These are phyloP conservation scores for Columba janthina DNA, from an alignment of 2,113 vertebrate genomes.

Conservation along the genomic window DNA sequence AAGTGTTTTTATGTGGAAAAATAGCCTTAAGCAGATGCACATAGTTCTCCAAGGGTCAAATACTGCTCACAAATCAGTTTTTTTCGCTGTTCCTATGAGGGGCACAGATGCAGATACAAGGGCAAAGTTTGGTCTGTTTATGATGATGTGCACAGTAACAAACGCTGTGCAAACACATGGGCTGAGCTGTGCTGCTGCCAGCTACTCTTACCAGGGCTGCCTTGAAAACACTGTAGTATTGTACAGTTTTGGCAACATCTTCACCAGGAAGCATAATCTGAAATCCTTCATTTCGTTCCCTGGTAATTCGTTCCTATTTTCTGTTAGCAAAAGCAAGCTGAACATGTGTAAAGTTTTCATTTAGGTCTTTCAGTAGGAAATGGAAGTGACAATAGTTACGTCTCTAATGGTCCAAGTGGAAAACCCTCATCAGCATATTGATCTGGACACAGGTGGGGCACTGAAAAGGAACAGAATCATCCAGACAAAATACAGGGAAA, in stretches of 20 bases:
- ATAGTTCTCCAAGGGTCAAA: not conserved
- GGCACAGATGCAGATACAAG: not conserved
- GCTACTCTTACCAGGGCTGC: not conserved
- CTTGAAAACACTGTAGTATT: not conserved
- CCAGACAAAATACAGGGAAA: not conserved
- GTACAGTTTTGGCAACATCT: not conserved
- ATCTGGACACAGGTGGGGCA: not conserved
- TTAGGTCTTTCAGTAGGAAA: not conserved
- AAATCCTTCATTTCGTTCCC: constrained; percentile 23
- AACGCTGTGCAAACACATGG: not conserved
- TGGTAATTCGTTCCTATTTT: not conserved
- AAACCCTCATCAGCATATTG: not conserved
- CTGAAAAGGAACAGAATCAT: not conserved
- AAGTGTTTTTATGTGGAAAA: not conserved
- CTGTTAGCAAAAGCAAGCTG: not conserved
- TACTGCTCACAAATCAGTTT: not conserved
- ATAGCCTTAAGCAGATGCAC: not conserved
- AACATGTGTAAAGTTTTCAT: not conserved
- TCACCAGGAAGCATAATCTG: not conserved
- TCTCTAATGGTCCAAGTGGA: not conserved
- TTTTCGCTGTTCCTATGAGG: not conserved
- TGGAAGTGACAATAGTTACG: not conserved
- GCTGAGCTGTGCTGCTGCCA: constrained; percentile 9
- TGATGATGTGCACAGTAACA: not conserved
- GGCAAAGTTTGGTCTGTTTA: not conserved